Evolutionary conservation across 2,888 invertebrate genomes (phyloP).

Genomic region (Caradrina kadenii): DNA sequence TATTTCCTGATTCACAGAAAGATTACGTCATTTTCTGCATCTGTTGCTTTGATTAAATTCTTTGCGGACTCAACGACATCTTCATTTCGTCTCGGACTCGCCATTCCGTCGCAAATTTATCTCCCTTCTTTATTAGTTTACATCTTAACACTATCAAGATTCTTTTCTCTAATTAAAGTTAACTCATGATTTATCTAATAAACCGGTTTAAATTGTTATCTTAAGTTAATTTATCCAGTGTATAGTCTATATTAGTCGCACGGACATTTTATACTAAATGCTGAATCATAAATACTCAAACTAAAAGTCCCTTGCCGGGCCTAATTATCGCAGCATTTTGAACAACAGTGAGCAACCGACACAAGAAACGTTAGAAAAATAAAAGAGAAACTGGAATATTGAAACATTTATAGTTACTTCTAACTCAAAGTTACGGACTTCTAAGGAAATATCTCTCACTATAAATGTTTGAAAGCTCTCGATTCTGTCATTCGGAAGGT

Average conservation of each 20-base stretch:
- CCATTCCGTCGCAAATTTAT: conserved; percentile 23
- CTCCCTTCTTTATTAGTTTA: conserved; percentile 19
- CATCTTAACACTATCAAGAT: conserved; percentile 11
- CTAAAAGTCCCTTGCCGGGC: not conserved
- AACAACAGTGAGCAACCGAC: too few species aligned
- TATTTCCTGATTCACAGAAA: conserved; percentile 25
- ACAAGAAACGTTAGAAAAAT: not conserved
- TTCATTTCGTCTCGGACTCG: conserved; percentile 39
- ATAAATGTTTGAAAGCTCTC: conserved; percentile 12
- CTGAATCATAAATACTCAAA: not conserved
- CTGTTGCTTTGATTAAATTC: conserved; percentile 58
- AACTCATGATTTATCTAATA: conserved; percentile 7
- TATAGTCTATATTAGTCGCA: too few species aligned
- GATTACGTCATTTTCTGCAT: conserved; percentile 35
- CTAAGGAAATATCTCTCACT: not conserved
- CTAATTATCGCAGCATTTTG: not conserved
- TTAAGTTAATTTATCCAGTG: too few species aligned
- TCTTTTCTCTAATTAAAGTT: conserved; percentile 10
- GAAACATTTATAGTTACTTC: conserved; percentile 3
- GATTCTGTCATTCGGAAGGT: conserved; percentile 4
- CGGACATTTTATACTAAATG: too few species aligned
- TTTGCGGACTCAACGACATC: conserved; percentile 40
- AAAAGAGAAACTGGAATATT: not conserved
- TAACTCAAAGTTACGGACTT: not conserved
- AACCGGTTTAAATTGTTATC: not conserved